These are phyloP conservation scores for Aurelia coerulea DNA, from an alignment of 30 jellyfish, hydroid and myxozoan species.

Conservation along the genomic window DNA sequence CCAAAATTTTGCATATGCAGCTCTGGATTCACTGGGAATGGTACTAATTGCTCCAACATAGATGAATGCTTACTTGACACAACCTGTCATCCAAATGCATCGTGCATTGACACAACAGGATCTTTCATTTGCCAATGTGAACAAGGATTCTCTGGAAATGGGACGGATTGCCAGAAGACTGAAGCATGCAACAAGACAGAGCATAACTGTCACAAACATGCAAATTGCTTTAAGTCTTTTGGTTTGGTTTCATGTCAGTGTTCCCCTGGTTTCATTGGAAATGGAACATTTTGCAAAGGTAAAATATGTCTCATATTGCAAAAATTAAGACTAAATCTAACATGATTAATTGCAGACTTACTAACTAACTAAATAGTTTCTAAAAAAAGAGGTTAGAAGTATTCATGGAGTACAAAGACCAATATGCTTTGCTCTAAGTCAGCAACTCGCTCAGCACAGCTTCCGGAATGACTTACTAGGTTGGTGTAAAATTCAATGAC, in stretches of 20 bases:
- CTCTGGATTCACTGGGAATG: conserved; percentile 41
- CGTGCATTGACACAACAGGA: conserved; percentile 9
- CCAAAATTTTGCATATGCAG: conserved; percentile 5
- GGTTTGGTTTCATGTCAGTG: conserved; percentile 72
- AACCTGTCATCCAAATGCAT: conserved; percentile 11
- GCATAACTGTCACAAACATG: conserved; percentile 54
- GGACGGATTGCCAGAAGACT: conserved; percentile 51
- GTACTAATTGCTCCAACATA: conserved; percentile 7
- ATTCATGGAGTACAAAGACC: no score
- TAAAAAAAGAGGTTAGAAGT: no score
- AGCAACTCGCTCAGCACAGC: no score
- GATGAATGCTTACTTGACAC: not conserved
- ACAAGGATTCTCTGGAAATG: conserved; percentile 70
- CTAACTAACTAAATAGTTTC: not conserved
- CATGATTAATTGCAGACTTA: not conserved
- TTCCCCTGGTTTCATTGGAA: conserved; percentile 54
- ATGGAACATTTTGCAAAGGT: conserved; percentile 68
- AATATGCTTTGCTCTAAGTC: no score
- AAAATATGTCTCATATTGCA: not conserved
- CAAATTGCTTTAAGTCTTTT: conserved; percentile 27
- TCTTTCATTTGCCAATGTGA: conserved; percentile 19
- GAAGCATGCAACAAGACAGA: conserved; percentile 49
- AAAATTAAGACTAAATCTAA: not conserved
- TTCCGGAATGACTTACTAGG: no score
- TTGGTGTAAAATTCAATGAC: no score